Conservation (phyloP, 2,113 vertebrate species). For the Macrotis lagotis region DNA sequence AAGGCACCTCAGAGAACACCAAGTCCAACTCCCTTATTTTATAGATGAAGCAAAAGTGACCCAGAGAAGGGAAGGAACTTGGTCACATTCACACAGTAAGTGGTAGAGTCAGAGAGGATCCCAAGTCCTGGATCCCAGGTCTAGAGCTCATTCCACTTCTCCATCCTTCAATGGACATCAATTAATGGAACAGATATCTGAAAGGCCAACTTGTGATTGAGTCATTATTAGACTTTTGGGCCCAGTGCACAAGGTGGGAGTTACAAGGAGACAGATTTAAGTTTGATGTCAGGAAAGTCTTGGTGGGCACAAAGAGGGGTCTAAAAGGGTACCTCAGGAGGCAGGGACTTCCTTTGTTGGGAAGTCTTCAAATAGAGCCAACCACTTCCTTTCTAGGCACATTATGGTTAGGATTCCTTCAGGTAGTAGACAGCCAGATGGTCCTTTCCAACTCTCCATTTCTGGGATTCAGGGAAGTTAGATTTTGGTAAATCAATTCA, state of each 20-base stretch:
- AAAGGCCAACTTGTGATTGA: neutral
- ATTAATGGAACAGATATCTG: neutral
- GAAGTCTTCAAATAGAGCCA: neutral
- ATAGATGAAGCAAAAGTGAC: neutral
- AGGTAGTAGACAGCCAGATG: neutral
- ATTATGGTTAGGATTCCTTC: neutral
- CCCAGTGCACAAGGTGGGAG: neutral
- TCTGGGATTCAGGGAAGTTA: neutral
- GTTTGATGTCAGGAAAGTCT: neutral
- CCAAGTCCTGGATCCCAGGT: neutral
- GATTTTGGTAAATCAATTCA: neutral
- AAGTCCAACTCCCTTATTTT: neutral
- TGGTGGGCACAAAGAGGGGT: neutral
- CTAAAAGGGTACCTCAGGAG: neutral
- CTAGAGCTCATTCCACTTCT: neutral
- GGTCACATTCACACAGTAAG: neutral
- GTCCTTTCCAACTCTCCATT: neutral
- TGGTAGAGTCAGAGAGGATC: neutral
- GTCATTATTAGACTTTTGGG: neutral
- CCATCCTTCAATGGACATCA: neutral
- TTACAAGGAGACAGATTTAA: neutral
- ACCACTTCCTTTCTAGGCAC: neutral
- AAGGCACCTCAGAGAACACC: neutral
- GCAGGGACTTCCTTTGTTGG: neutral
- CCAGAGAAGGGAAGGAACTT: neutral